Conservation (phyloP, 2,113 vertebrate genomes). For the Sula dactylatra region DNA sequence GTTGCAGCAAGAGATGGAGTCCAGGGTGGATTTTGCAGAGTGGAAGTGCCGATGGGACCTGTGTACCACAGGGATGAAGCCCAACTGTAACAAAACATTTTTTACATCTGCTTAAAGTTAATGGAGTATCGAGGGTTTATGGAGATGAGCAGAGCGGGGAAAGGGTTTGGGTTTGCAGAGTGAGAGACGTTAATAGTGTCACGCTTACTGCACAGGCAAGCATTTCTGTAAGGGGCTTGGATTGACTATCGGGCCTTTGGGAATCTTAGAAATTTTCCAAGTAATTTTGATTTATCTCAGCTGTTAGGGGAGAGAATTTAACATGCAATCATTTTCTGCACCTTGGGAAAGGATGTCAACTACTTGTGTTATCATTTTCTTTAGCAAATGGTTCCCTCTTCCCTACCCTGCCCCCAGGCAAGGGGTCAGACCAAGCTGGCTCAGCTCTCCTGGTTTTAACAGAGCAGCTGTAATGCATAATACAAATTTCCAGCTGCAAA, state of each 20-base stretch:
- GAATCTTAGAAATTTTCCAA: background rate
- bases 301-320: background rate
- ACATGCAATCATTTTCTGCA: background rate
- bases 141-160: background rate
- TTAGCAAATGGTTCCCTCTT: background rate
- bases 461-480: rapidly evolving
- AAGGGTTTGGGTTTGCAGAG: background rate
- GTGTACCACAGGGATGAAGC: background rate
- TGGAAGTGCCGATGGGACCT: background rate
- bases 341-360: background rate
- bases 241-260: background rate
- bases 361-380: rapidly evolving
- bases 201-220: background rate
- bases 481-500: background rate
- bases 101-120: background rate
- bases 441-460: background rate
- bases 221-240: background rate
- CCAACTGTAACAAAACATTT: background rate
- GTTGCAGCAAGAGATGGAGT: background rate
- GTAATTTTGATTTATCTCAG: background rate
- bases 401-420: background rate
- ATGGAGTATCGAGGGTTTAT: background rate
- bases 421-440: background rate
- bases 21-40: background rate
- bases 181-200: background rate